A percentile compares a stretch with the other conserved stretches of the same genome.
Conservation (phyloP, 2,888 invertebrate species). For the Aleiodes alternator region DNA sequence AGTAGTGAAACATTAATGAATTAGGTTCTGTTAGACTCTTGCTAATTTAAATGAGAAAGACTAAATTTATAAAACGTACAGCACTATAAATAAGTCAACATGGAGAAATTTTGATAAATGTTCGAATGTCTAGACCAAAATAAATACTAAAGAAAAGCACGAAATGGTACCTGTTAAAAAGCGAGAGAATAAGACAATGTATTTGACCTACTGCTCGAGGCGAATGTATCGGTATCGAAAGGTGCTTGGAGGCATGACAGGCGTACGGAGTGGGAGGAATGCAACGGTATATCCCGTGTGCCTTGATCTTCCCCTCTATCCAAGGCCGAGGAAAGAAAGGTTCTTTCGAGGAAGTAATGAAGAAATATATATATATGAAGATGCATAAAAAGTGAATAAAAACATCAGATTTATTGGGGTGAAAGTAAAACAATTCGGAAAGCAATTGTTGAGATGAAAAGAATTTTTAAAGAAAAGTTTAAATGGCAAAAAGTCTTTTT, state of each 20-base stretch:
- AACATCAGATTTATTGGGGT: too few relatives aligned
- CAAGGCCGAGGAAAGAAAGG: constrained; percentile 10
- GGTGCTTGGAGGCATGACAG: neutral
- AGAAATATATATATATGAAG: neutral
- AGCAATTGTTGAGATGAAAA: too few relatives aligned
- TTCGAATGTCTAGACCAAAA: neutral
- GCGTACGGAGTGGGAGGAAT: neutral
- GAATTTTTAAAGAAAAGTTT: too few relatives aligned
- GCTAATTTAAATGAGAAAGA: too few relatives aligned
- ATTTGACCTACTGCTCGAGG: constrained; percentile 60
- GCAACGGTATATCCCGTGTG: constrained; percentile 2
- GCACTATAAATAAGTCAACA: too few relatives aligned
- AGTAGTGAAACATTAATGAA: too few relatives aligned
- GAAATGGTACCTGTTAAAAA: constrained; percentile 59
- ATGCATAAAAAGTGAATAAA: too few relatives aligned
- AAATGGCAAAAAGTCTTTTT: too few relatives aligned
- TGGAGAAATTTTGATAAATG: constrained; percentile 1
- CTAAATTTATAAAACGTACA: too few relatives aligned
- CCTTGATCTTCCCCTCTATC: constrained; percentile 26
- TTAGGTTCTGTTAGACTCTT: too few relatives aligned
- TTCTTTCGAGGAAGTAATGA: neutral
- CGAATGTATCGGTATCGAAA: constrained; percentile 35
- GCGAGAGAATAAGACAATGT: constrained; percentile 52
- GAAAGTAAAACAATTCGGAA: too few relatives aligned
- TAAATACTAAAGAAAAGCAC: neutral